A percentile compares a stretch with the other conserved stretches of the same genome.
Evolutionary conservation across 2,113 vertebrate species (phyloP).

Genomic region (Mobula hypostoma): DNA sequence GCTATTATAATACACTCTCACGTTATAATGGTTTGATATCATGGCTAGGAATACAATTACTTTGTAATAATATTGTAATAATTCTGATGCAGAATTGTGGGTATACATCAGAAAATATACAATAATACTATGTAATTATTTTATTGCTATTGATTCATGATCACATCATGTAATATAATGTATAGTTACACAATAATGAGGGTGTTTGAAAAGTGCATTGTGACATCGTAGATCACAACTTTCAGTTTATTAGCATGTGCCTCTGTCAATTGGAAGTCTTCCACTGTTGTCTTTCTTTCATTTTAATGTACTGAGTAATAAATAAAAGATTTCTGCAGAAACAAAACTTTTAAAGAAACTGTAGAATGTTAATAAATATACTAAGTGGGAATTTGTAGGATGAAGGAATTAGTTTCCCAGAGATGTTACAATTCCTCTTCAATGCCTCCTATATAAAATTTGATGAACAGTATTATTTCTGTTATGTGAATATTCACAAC

Average conservation of each 20-base stretch:
- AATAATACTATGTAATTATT: background rate
- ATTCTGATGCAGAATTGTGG: background rate
- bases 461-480: background rate
- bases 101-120: background rate
- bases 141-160: background rate
- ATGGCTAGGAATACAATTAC: background rate
- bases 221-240: background rate
- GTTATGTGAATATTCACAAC: background rate
- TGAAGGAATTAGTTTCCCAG: background rate
- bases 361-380: slow-evolving; percentile 7
- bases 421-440: background rate
- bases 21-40: background rate
- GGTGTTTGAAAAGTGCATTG: background rate
- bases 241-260: background rate
- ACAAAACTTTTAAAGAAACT: background rate
- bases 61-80: background rate
- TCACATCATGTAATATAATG: background rate
- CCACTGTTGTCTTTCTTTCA: background rate
- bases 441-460: background rate
- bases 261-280: background rate
- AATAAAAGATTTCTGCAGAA: background rate
- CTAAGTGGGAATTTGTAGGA: background rate
- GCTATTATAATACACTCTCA: background rate
- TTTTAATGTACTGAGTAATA: slow-evolving; percentile 6
- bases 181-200: background rate